phyloP scores from a whole-genome alignment of 2,113 vertebrate genomes.

The Ciconia stormi region DNA sequence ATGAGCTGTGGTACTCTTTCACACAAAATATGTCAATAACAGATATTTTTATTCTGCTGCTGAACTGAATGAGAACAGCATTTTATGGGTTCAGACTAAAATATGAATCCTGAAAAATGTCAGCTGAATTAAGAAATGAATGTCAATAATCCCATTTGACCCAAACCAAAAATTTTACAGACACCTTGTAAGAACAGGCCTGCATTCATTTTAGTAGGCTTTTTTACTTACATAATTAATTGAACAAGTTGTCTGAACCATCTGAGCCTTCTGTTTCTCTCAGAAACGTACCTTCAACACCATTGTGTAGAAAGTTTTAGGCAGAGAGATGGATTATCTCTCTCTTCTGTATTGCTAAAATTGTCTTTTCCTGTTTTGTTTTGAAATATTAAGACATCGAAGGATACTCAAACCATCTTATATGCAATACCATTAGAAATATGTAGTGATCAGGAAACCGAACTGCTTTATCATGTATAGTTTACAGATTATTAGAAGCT shows the following conservation, averaged over 20 bases:
- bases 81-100: not conserved
- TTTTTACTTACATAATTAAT: not conserved
- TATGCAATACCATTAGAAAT: not conserved
- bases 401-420: not conserved
- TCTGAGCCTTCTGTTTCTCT: not conserved
- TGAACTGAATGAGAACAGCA: not conserved
- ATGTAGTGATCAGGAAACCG: not conserved
- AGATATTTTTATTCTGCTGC: not conserved
- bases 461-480: not conserved
- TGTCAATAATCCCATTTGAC: not conserved
- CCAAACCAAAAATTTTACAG: not conserved
- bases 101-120: not conserved
- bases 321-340: not conserved
- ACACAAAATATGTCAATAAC: not conserved
- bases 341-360: not conserved
- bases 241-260: not conserved
- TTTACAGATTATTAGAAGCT: not conserved
- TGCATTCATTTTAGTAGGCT: not conserved
- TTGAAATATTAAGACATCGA: not conserved
- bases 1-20: not conserved
- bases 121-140: not conserved
- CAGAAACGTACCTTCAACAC: not conserved
- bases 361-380: not conserved
- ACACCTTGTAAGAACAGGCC: not conserved
- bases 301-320: not conserved